Conservation (phyloP, 2,113 vertebrate species). For the Sturnira hondurensis region DNA sequence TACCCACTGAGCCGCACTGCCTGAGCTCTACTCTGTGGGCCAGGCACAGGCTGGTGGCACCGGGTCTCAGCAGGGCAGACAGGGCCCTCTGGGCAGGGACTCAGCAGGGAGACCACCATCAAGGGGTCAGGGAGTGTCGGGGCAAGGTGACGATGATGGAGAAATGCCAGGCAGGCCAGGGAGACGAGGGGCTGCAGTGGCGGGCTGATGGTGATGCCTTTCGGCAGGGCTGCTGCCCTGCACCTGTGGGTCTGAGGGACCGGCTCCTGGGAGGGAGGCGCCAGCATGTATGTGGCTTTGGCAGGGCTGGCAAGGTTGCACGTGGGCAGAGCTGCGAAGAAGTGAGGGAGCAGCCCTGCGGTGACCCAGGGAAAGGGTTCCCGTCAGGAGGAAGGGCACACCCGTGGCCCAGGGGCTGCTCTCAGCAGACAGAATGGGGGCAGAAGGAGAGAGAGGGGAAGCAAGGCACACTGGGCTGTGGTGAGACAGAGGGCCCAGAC, state of each 20-base stretch:
- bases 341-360: neutral
- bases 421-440: neutral
- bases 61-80: neutral
- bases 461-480: neutral
- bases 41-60: neutral
- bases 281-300: too few relatives aligned
- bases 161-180: neutral
- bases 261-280: too few relatives aligned
- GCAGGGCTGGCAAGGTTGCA: neutral
- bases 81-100: neutral
- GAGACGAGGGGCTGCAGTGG: neutral
- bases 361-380: neutral
- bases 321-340: neutral
- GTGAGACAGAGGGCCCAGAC: neutral
- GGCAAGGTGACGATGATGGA: neutral
- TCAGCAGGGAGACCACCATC: neutral
- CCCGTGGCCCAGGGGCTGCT: neutral
- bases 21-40: neutral
- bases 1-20: neutral
- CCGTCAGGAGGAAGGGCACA: neutral
- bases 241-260: too few relatives aligned
- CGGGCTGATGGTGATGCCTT: neutral
- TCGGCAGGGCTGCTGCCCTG: too few relatives aligned
- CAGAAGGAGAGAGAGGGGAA: rapidly evolving
- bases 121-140: neutral